Base-by-base conservation (phyloP, 2,113 vertebrate species). In the Emberiza fucata region DNA sequence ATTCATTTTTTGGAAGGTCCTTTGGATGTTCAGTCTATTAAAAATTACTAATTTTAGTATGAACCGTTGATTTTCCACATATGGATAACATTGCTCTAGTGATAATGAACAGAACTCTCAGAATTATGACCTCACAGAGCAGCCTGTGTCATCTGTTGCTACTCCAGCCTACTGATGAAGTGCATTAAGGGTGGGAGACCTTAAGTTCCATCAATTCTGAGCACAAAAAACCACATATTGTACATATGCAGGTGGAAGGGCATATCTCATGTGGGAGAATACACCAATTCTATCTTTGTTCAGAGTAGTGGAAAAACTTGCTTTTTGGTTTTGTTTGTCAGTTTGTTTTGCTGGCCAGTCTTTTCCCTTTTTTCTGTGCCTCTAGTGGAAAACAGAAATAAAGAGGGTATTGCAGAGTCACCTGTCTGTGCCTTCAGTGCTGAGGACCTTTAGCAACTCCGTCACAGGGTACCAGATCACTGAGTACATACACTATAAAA, bases 41-140 rank as follows among this genome's bases (percentile, higher is more conserved):
- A 82, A 93, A 61, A n/a, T 29, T 4, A 33, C 21, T 53, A 65
- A 56, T 24, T 68, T 39, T n/a, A 40, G 13, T 64, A 61, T 22
- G 79, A 95, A 97, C 87, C 88, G 75, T 88, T 94, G 31, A 97
- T 96, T 96, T 95, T 96, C 94, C 95, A 96, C 93, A 97, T 95
- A 96, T 96, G 68, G 95, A 94, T 92, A 95, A 95, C 94, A 94
- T 53, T 63, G 85, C 86, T 88, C 60, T 54, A 68, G 56, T 29
- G 57, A 14, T 88, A 61, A 72, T 8, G 28, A 87, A 81, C 15
- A 87, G 48, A 68, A 37, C 39, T 66, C 50, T 91, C 33, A 66
- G 40, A 88, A 73, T 81, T 45, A 81, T 4, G 21, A 69, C 24
- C 47, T 25, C 3, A 14, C n/a, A 71, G 72, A 86, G 33, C n/a